phyloP scores from a whole-genome alignment of 1,140 invertebrate genomes.

The Zaprionus nigranus region DNA sequence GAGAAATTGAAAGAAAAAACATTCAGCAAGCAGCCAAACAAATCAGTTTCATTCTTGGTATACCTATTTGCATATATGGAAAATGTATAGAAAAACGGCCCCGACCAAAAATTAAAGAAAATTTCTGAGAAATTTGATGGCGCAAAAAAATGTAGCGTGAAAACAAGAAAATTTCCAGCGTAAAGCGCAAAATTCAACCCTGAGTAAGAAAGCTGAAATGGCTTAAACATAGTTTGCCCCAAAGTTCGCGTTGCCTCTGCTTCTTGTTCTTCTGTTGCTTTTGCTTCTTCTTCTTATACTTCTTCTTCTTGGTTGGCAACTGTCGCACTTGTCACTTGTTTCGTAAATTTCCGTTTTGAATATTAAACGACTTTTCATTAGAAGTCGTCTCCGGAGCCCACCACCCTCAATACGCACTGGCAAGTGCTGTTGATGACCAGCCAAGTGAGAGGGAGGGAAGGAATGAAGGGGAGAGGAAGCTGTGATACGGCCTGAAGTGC shows the following conservation, averaged over 20 bases:
- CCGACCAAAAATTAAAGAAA: neutral
- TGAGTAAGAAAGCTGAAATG: neutral
- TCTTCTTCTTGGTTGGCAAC: slow-evolving; percentile 23
- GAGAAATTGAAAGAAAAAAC: neutral
- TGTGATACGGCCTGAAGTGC: slow-evolving; percentile 46
- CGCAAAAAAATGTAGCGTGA: neutral
- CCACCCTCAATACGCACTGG: neutral
- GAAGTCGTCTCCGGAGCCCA: neutral
- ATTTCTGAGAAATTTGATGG: neutral
- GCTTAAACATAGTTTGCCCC: slow-evolving; percentile 18
- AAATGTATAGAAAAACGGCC: neutral
- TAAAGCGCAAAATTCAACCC: neutral
- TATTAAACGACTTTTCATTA: slow-evolving; percentile 52
- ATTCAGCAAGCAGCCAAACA: neutral
- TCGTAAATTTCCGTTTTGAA: slow-evolving; percentile 44
- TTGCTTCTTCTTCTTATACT: neutral
- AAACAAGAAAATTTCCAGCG: neutral
- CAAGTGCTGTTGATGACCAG: slow-evolving; percentile 8
- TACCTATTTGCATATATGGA: neutral
- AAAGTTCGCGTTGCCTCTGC: slow-evolving; percentile 8
- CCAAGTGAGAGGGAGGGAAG: neutral
- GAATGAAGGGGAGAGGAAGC: neutral
- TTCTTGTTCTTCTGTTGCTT: slow-evolving; percentile 1
- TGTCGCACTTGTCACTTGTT: slow-evolving; percentile 33
- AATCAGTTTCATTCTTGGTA: neutral